Evolutionary conservation across 2,113 vertebrate species (phyloP).

Genomic region (Dipodomys stephensi): DNA sequence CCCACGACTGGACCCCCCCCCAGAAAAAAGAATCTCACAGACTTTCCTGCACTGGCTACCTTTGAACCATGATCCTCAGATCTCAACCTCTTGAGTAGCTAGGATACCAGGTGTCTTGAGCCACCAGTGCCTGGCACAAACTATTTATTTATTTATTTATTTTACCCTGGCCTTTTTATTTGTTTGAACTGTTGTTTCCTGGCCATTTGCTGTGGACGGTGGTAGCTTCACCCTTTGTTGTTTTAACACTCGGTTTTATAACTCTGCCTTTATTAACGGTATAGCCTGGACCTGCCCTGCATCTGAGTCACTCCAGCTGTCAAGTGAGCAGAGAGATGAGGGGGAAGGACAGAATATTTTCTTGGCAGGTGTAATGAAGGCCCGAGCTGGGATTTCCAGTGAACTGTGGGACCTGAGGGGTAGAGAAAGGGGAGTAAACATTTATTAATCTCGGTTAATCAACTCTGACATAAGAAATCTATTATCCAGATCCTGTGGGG

Average conservation of each 20-base stretch:
- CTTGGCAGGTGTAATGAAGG: background rate
- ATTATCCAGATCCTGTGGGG: conserved; percentile 2
- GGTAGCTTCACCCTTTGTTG: background rate
- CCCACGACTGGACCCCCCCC: too few species aligned
- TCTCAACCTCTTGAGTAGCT: too few species aligned
- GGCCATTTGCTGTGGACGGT: background rate
- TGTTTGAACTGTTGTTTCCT: background rate
- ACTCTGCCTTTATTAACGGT: background rate
- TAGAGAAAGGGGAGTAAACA: conserved; percentile 31
- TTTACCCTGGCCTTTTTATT: too few species aligned
- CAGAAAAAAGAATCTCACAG: too few species aligned
- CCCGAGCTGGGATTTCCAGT: background rate
- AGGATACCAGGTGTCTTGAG: too few species aligned
- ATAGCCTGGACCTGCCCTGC: background rate
- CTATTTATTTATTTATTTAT: too few species aligned
- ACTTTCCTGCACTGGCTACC: too few species aligned
- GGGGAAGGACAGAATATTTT: background rate
- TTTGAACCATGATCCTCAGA: too few species aligned
- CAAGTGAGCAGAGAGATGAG: background rate
- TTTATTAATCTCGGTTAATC: conserved; percentile 47
- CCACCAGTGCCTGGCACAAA: too few species aligned
- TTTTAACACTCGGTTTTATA: conserved; percentile 8
- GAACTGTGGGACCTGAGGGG: background rate
- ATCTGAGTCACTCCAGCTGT: background rate
- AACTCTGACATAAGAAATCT: conserved; percentile 4